Evolutionary conservation across 2,797 vertebrate species (phyloP).

Genomic region (Gobio occitaniae): DNA sequence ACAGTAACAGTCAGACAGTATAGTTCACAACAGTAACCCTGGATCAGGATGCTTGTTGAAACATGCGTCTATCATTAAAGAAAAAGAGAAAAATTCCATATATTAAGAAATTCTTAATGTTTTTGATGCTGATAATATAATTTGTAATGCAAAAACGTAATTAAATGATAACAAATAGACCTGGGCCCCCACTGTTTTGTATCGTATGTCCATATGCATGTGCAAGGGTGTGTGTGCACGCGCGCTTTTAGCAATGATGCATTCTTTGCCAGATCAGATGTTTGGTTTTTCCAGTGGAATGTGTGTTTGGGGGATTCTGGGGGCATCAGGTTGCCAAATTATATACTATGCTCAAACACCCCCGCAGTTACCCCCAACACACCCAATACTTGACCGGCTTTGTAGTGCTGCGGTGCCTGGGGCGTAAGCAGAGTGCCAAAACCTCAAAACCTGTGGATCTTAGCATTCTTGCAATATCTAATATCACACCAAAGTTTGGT

Average conservation of each 20-base stretch:
- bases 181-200: neutral
- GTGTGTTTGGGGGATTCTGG: slow-evolving; percentile 47
- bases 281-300: slow-evolving; percentile 38
- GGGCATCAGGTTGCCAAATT: slow-evolving; percentile 55
- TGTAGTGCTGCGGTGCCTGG: slow-evolving; percentile 36
- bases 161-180: neutral
- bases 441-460: slow-evolving; percentile 16
- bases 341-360: slow-evolving; percentile 40
- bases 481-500: slow-evolving; percentile 10
- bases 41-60: too few relatives aligned
- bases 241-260: slow-evolving; percentile 16
- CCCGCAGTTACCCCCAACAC: slow-evolving; percentile 32
- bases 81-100: neutral
- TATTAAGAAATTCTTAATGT: neutral
- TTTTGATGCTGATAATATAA: neutral
- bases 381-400: slow-evolving; percentile 40
- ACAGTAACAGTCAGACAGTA: too few relatives aligned
- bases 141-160: neutral
- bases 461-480: slow-evolving; percentile 18
- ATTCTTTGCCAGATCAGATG: slow-evolving; percentile 42
- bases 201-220: neutral
- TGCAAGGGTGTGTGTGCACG: slow-evolving; percentile 8
- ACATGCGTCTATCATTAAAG: neutral
- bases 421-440: slow-evolving; percentile 35
- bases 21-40: too few relatives aligned